Evolutionary conservation across 2,113 vertebrate genomes (phyloP).

Genomic region (Rhynchomys soricoides): DNA sequence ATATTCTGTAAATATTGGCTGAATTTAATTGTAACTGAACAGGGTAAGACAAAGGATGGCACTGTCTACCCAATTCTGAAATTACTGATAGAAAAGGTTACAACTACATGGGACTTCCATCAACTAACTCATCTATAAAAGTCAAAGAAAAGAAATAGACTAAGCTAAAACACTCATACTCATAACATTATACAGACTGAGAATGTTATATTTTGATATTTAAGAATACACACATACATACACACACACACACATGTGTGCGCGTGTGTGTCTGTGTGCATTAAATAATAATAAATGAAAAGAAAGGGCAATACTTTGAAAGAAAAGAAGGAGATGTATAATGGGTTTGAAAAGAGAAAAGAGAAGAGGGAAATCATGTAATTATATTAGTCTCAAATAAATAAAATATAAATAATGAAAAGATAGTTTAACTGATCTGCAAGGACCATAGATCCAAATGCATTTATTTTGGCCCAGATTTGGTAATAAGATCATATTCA

Average conservation of each 20-base stretch:
- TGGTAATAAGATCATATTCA: neutral
- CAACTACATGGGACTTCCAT: neutral
- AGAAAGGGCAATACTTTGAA: neutral
- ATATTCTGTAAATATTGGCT: neutral
- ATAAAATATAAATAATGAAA: neutral
- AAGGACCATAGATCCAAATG: neutral
- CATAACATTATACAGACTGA: neutral
- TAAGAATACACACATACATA: neutral
- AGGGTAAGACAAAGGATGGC: neutral
- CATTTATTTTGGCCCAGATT: neutral
- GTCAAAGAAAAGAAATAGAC: neutral
- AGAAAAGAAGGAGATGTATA: neutral
- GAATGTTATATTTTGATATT: neutral
- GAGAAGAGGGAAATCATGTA: neutral
- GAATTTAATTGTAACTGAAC: neutral
- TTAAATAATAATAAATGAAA: neutral
- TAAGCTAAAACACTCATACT: neutral
- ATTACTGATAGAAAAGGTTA: neutral
- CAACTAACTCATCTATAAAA: slow-evolving; percentile 2
- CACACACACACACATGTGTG: neutral
- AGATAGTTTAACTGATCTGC: neutral
- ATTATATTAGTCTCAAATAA: neutral
- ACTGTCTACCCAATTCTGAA: slow-evolving; percentile 32
- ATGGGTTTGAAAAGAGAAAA: neutral
- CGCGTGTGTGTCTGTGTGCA: neutral